Evolutionary conservation across 1,140 invertebrate genomes (phyloP), one percentile per base, ranked within the genome.

Genomic region (Eumeta japonica): DNA sequence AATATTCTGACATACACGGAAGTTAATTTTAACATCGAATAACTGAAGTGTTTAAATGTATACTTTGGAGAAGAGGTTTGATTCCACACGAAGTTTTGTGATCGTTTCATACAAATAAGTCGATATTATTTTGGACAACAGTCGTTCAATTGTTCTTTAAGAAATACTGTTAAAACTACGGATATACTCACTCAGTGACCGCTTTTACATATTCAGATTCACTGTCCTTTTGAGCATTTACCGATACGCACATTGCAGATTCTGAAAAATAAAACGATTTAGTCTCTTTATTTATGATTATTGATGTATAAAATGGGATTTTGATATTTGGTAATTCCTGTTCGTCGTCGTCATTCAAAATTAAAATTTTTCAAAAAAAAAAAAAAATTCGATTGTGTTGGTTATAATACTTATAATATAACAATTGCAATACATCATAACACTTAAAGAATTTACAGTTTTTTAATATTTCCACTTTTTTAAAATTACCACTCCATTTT

Each of bases 201-300:
- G 85, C 82, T 44, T 76, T 66, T 1, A 89, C 84, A 62, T 93
- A 94, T 46, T 84, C 79, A 1, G 85, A 88, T 39, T 87, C 76
- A 1, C 58, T 61, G 47, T 88, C 73, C 7, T 70, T 72, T 74
- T 93, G 90, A 0, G 86, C 86, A 58, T 87, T 78, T 2, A 93
- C 65, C 28, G 81, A 78, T 7, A 83, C 78, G 2, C 92, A 92
- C 89, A 94, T 92, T 9, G 90, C 88, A n/a, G 88, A 87, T 75
- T 94, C 88, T 86, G 56, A 1, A 76, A 74, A 24, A 24, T 7
- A 24, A 24, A 24, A 24, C n/a, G n/a, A n/a, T n/a, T n/a, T n/a
- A n/a, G n/a, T n/a, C n/a, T n/a, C n/a, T n/a, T n/a, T n/a, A n/a
- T n/a, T n/a, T n/a, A n/a, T n/a, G n/a, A n/a, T n/a, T n/a, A n/a